Evolutionary conservation across 2,888 invertebrate species (phyloP).

Genomic region (Drosophila infuscata): DNA sequence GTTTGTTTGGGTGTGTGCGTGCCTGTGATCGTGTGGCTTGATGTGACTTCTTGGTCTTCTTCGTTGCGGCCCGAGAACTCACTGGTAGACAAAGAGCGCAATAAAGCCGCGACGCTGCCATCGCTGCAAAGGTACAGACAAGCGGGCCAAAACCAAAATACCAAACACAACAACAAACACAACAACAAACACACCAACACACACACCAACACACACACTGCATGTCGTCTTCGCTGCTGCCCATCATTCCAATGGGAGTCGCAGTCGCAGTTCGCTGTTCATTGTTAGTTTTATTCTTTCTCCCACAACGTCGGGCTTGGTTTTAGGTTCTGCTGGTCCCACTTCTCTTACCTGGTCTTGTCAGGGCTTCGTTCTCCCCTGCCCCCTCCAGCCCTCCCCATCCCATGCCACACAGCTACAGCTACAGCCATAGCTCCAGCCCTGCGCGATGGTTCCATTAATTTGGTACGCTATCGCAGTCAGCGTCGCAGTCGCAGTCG

Average conservation of each 20-base stretch:
- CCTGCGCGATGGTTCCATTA: constrained; percentile 71
- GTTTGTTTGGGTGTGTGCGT: constrained; percentile 31
- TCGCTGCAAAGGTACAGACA: constrained; percentile 68
- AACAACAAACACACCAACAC: constrained; percentile 10
- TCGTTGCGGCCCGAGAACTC: constrained; percentile 28
- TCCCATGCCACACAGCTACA: neutral
- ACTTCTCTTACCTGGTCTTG: constrained; percentile 57
- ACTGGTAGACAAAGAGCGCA: constrained; percentile 75
- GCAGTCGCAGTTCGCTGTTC: constrained; percentile 60
- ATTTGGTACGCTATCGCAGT: constrained; percentile 77
- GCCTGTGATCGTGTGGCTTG: constrained; percentile 52
- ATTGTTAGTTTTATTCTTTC: constrained; percentile 80
- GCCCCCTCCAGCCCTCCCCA: neutral
- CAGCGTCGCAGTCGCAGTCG: constrained; percentile 30
- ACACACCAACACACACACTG: constrained; percentile 33
- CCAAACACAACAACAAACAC: constrained; percentile 31
- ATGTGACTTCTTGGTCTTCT: constrained; percentile 53
- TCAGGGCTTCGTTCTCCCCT: constrained; percentile 35
- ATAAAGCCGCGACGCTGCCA: constrained; percentile 60
- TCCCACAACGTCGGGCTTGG: constrained; percentile 73
- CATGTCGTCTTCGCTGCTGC: constrained; percentile 45
- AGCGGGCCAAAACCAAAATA: constrained; percentile 70
- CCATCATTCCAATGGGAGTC: constrained; percentile 75
- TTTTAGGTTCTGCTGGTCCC: constrained; percentile 60
- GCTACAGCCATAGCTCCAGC: constrained; percentile 34